Evolutionary conservation across 2,888 invertebrate species (phyloP), one percentile per base, ranked within the genome.

Genomic region (Drosophila pegasa): DNA sequence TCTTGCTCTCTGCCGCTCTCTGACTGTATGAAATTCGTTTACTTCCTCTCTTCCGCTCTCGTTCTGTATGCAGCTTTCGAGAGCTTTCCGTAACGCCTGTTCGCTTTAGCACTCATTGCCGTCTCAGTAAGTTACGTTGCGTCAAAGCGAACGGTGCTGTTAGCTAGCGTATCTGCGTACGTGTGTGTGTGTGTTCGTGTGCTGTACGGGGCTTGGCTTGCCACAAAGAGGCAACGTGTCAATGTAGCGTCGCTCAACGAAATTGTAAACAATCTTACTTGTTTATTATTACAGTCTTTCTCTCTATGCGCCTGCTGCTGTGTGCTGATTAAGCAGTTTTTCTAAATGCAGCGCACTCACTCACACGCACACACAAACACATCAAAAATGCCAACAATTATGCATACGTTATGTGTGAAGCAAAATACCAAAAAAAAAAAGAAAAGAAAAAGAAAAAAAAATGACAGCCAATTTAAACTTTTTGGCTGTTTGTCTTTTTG

Each of bases 191-290:
- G 57, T 57, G 47, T 25, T 41, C 48, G 54, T 61, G 35, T 70
- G 65, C 70, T 74, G 57, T 59, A 56, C 66, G 67, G 76, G 71
- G 76, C 75, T 68, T 71, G 82, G 72, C 72, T 66, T 77, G 78
- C 77, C 68, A 69, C 68, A 78, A 68, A 74, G 84, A 77, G 87
- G 87, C 87, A 84, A 83, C 83, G 83, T 83, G 83, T 83, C 87
- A 83, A 77, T 60, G 56, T 61, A 71, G 65, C 65, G 40, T 63
- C 62, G 55, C 41, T 59, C 69, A 74, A 38, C 54, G 61, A 71
- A 72, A 85, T 68, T 85, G 86, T 85, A 85, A 85, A 87, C 87
- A 85, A 85, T 75, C 66, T 59, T 65, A 59, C 54, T 68, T 74
- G 74, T 71, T 71, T 85, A 80, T 72, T 67, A 69, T 60, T 51